Evolutionary conservation across 2,113 vertebrate genomes (phyloP).

Genomic region (Eupsittula cactorum): DNA sequence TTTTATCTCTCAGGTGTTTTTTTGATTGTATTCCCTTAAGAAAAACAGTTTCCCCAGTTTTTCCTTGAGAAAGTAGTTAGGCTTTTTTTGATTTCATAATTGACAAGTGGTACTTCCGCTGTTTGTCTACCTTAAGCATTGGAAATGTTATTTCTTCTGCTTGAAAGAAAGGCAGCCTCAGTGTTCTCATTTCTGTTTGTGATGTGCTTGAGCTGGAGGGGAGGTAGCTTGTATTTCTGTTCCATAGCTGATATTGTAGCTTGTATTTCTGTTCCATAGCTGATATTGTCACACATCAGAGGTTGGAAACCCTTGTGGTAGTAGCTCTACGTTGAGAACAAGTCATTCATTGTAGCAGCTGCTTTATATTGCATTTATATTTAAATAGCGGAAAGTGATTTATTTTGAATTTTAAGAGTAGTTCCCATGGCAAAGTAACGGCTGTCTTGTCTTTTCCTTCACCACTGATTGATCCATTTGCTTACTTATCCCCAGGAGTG

Average conservation of each 20-base stretch:
- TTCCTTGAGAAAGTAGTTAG: background rate
- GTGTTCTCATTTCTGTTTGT: background rate
- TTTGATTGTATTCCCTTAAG: background rate
- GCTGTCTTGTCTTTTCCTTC: conserved; percentile 60
- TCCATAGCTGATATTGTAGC: conserved; percentile 8
- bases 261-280: conserved; percentile 39
- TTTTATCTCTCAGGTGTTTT: background rate
- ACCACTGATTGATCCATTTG: conserved; percentile 45
- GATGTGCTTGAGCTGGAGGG: background rate
- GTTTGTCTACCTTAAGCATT: background rate
- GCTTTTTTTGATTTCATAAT: background rate
- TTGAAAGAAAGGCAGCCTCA: background rate
- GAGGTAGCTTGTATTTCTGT: conserved; percentile 47
- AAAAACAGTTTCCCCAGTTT: background rate
- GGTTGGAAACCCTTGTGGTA: conserved; percentile 20
- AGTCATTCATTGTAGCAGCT: conserved; percentile 63
- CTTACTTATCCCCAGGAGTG: conserved; percentile 13
- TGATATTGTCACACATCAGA: conserved; percentile 18
- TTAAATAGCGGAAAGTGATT: conserved; percentile 62
- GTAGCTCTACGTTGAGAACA: conserved; percentile 53
- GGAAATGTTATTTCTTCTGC: background rate
- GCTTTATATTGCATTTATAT: conserved; percentile 58
- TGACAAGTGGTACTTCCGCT: background rate
- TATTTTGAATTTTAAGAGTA: conserved; percentile 70
- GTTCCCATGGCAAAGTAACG: conserved; percentile 62